Base-by-base conservation (phyloP, 2,797 vertebrate species). In the Gallinago solitaria region DNA sequence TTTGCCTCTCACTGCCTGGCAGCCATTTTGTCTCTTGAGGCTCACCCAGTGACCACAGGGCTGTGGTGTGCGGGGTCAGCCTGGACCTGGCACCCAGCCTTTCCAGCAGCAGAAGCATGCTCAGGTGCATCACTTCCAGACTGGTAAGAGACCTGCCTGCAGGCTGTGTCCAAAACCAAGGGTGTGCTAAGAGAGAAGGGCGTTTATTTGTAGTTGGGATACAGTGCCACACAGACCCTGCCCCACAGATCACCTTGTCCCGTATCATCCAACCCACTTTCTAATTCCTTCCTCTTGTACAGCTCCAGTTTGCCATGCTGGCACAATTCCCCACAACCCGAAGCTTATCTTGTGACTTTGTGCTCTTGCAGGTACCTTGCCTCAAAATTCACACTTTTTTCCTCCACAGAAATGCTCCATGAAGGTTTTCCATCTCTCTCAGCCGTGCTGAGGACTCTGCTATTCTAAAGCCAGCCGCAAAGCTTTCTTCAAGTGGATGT, bases 1-100 rank as follows among this genome's bases (percentile, higher is more conserved):
- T 1, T 0, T 0, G 1, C 6, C 14, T 16, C 15, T n/a, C 20
- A 18, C 2, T 0, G 16, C 12, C 27, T 0, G 0, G 48, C 0
- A 0, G 33, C 16, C 25, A 3, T 59, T 82, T 57, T 57, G 54
- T 41, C 12, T 24, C 35, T 23, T 41, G 6, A 2, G 27, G 33
- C 18, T 47, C 47, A 39, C 12, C 39, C 39, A 14, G 32, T 3
- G 9, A 14, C 17, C 13, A 6, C 2, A 12, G 19, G 21, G 5
- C n/a, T 32, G 16, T 30, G 41, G 37, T 16, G 30, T 37, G 12
- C 2, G 19, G 6, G 16, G 9, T 27, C 43, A 30, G 39, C 30
- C 59, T 25, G 54, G 37, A 9, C 16, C 47, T 48, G 17, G 12
- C 53, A 48, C 68, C 8, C 33, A 35, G 5, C n/a, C 30, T 69